A percentile compares a stretch with the other conserved stretches of the same genome.
These are phyloP conservation scores for Aphelocoma californica DNA, from an alignment of 2,797 vertebrate genomes.

Conservation along the genomic window DNA sequence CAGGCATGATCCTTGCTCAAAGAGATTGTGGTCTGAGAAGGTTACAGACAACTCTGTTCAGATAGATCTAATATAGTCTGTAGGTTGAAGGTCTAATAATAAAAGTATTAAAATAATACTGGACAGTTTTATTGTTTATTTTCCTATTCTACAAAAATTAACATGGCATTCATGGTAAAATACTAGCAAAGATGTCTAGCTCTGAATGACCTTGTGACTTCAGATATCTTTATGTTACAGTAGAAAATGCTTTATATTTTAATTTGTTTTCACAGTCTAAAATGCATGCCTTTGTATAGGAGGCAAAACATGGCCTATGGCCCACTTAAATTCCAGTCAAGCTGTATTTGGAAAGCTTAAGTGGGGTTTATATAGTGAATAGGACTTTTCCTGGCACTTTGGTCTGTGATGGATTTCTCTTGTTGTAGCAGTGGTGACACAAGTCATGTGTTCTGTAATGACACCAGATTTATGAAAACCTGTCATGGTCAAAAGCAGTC, in stretches of 20 bases:
- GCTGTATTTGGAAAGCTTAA: constrained; percentile 54
- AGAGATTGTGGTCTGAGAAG: background rate
- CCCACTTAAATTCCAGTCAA: constrained; percentile 51
- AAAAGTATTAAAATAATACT: constrained; percentile 32
- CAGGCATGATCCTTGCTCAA: background rate
- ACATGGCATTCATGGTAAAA: constrained; percentile 57
- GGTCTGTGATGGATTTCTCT: constrained; percentile 58
- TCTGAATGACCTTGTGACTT: constrained; percentile 63
- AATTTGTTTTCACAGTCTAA: constrained; percentile 18
- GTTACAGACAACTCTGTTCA: constrained; percentile 3
- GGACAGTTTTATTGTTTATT: background rate
- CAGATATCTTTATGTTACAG: background rate
- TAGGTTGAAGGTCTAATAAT: constrained; percentile 10
- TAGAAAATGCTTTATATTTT: constrained; percentile 52
- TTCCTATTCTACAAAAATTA: constrained; percentile 29
- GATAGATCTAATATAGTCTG: background rate
- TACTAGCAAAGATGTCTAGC: constrained; percentile 32
- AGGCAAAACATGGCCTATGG: constrained; percentile 37
- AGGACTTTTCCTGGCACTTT: constrained; percentile 52
- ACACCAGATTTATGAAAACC: constrained; percentile 64
- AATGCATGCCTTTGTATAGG: background rate
- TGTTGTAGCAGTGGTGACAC: constrained; percentile 56
- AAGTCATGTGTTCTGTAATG: constrained; percentile 59
- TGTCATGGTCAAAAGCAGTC: constrained; percentile 52
- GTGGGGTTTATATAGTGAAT: constrained; percentile 18